Base-by-base conservation (phyloP, 2,113 vertebrate species). In the Ctenodactylus gundi region DNA sequence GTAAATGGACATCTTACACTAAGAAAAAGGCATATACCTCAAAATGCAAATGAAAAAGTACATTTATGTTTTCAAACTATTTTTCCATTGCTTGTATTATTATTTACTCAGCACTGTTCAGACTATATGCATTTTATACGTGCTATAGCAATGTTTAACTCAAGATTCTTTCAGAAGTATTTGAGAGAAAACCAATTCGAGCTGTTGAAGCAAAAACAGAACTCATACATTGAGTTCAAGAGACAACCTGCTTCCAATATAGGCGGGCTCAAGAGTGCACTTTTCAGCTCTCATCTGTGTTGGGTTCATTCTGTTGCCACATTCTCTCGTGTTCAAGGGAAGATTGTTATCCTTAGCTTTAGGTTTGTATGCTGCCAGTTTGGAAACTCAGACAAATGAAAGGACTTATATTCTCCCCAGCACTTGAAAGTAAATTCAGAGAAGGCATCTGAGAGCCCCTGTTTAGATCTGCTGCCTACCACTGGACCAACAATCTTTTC, bases 41-140 rank as follows among this genome's bases (percentile, higher is more conserved):
- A 72, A 93, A 82, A 83, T 68, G 21, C 21, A 88, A 94, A 70
- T 80, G n/a, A 27, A 85, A 90, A 96, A 80, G 51, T 21, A 20
- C 36, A 80, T 77, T 67, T 64, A 83, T 72, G 73, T 73, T 88
- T 95, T 85, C 67, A 93, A 83, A 68, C 11, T 86, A 73, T 81
- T 75, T 91, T 44, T 88, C 41, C 17, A 85, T 85, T 78, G 85
- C 51, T 23, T 62, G 12, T 58, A 67, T 73, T 70, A 62, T 94
- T 34, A 85, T 46, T 93, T 87, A 81, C 83, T 94, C 62, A 88
- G 27, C 20, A 88, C n/a, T 88, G 70, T 58, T 85, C 55, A 55
- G 53, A 20, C 8, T 72, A 85, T 53, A 73, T n/a, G 6, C 21
- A 81, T 80, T 91, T 86, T 57, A 72, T 65, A 73, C 91, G 21